phyloP scores from a whole-genome alignment of 1,140 invertebrate species.

The Leptopilina boulardi region DNA sequence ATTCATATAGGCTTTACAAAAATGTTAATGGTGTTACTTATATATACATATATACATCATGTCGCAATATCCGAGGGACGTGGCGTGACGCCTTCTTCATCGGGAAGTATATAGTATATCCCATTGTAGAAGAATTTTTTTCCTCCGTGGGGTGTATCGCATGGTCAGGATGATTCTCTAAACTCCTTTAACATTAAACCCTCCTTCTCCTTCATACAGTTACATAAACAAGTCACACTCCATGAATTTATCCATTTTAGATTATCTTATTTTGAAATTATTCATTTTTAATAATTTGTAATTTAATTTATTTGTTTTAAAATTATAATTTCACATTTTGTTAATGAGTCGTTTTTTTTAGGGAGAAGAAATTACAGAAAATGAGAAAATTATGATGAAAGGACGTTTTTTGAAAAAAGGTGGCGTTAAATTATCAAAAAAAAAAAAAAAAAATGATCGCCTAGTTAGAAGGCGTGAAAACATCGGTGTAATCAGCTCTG shows the following conservation, averaged over 20 bases:
- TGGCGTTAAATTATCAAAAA: conserved; percentile 4
- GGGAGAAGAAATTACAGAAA: no score
- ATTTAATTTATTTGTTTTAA: no score
- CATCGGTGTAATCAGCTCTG: conserved; percentile 10
- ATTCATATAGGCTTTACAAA: conserved; percentile 23
- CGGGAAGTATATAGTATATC: conserved; percentile 23
- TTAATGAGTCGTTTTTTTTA: no score
- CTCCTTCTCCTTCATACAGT: neutral
- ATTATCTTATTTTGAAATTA: neutral
- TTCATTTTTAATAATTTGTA: neutral
- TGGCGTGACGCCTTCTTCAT: conserved; percentile 22
- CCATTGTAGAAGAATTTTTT: conserved; percentile 17
- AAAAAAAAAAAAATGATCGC: conserved; percentile 15
- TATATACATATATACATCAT: conserved; percentile 21
- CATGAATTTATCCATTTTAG: neutral
- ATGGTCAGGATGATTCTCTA: conserved; percentile 23
- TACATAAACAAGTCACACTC: neutral
- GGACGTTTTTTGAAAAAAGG: neutral
- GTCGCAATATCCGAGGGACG: conserved; percentile 28
- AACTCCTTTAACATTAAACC: neutral
- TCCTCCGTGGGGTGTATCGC: neutral
- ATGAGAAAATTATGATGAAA: neutral
- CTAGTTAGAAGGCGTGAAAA: conserved; percentile 22
- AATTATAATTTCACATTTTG: no score
- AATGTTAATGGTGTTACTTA: conserved; percentile 25